Conservation (phyloP, 2,888 invertebrate species). For the Hirtodrosophila histrioides region DNA sequence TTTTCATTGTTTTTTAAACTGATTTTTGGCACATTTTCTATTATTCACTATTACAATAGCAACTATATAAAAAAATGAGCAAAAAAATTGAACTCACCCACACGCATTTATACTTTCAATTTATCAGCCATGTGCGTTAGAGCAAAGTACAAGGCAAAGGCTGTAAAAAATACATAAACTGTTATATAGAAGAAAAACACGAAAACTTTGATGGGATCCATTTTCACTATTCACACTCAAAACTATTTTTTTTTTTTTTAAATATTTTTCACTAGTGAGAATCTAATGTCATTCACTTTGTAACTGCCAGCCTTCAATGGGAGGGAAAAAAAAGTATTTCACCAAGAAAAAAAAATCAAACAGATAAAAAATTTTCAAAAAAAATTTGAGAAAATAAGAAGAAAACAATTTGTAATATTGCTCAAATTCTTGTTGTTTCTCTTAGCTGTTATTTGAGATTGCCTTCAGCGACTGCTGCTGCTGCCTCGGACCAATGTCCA, state of each 20-base stretch:
- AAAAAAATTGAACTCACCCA: no score
- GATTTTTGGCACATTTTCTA: no score
- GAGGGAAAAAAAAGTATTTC: neutral
- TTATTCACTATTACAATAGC: no score
- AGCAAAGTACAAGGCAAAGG: no score
- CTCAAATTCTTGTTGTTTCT: constrained; percentile 1
- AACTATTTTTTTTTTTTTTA: no score
- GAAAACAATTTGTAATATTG: constrained; percentile 1
- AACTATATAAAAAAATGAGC: no score
- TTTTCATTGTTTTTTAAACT: no score
- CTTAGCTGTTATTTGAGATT: neutral
- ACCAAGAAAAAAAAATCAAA: constrained; percentile 6
- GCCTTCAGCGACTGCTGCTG: neutral
- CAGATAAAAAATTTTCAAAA: constrained; percentile 13
- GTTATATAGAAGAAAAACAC: no score
- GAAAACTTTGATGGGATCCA: neutral
- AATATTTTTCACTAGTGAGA: constrained; percentile 12
- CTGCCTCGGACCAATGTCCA: neutral
- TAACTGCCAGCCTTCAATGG: constrained; percentile 23
- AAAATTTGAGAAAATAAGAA: constrained; percentile 3
- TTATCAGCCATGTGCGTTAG: no score
- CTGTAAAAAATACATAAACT: no score
- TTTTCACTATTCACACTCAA: neutral
- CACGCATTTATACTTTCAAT: no score
- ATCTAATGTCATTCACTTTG: constrained; percentile 39